Base-by-base conservation (phyloP, 2,113 vertebrate genomes). In the Lasiurus borealis region DNA sequence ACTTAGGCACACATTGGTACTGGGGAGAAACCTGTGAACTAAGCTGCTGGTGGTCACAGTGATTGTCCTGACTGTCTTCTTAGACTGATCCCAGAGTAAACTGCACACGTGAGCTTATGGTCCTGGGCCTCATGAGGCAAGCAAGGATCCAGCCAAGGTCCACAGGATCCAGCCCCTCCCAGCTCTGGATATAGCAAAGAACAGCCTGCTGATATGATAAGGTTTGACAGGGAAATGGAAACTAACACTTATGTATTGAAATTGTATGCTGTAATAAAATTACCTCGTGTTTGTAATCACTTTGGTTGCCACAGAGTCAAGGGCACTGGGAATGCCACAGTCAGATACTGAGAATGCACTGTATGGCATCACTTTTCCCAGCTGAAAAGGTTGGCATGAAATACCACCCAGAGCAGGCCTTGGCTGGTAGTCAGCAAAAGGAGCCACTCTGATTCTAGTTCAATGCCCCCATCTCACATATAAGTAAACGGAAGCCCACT, bases 221-320 rank as follows among this genome's bases (percentile, higher is more conserved):
- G 54, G 16, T 68, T n/a, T 48, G 40, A 44, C 62, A n/a, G 64
- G 54, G 95, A 94, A 96, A 68, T 84, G 48, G 87, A 91, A 96
- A 71, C 69, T 69, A 40, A 94, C 59, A 75, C 73, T 16, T 40
- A 76, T 0, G 50, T 50, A 9, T 31, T 16, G 25, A 68, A 80
- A 12, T 34, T 40, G 50, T 15, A 36, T 57, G 29, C 8, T 52
- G 18, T 21, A 62, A 62, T 23, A 10, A 86, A 25, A 34, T 66
- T 23, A 11, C 8, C 23, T 21, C 12, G 10, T 3, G 16, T 76
- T 86, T 73, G 16, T 87, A 71, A 59, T 34, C 57, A 69, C 84
- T 34, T 52, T 15, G 52, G 34, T 21, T 50, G 6, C 23, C 44
- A 9, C 4, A 31, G 82, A 52, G 62, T 50, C 14, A 3, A 52